A percentile compares a stretch with the other conserved stretches of the same genome.
Conservation (phyloP, 2,888 invertebrate species). For the Urechis unicinctus region DNA sequence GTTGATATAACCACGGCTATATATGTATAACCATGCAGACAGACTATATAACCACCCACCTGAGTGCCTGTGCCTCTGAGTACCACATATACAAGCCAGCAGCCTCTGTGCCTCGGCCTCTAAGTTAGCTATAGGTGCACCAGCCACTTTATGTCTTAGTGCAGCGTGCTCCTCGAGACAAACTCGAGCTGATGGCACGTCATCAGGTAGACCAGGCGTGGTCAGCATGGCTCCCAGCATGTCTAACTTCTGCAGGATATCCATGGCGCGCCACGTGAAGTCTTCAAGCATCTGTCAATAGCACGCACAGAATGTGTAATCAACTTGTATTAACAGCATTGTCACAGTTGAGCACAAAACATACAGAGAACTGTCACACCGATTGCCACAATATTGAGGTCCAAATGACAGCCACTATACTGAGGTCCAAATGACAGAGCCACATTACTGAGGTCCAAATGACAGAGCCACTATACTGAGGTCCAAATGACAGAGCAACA, state of each 20-base stretch:
- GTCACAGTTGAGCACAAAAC: too few relatives aligned
- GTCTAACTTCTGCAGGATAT: conserved; percentile 84
- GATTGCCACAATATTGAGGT: too few relatives aligned
- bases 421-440: too few relatives aligned
- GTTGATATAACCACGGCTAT: too few relatives aligned
- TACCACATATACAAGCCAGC: conserved; percentile 52
- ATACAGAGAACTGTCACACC: too few relatives aligned
- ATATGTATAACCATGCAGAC: too few relatives aligned
- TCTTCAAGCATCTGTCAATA: conserved; percentile 75
- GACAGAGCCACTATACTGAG: too few relatives aligned
- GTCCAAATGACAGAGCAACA: too few relatives aligned
- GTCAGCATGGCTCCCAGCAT: conserved; percentile 88
- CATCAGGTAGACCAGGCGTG: conserved; percentile 88
- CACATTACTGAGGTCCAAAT: too few relatives aligned
- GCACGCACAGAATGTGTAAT: not conserved
- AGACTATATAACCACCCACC: too few relatives aligned
- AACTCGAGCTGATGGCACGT: conserved; percentile 81
- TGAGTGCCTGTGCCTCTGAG: not conserved
- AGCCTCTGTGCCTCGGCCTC: conserved; percentile 76
- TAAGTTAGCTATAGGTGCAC: conserved; percentile 88
- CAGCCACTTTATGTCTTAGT: conserved; percentile 87
- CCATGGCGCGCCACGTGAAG: conserved; percentile 91
- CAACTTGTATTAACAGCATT: too few relatives aligned
- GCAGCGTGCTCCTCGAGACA: conserved; percentile 82
- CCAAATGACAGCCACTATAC: too few relatives aligned